Evolutionary conservation across 92 coral and sea anemone species (phyloP).

Genomic region (Phenganax stokvisi): DNA sequence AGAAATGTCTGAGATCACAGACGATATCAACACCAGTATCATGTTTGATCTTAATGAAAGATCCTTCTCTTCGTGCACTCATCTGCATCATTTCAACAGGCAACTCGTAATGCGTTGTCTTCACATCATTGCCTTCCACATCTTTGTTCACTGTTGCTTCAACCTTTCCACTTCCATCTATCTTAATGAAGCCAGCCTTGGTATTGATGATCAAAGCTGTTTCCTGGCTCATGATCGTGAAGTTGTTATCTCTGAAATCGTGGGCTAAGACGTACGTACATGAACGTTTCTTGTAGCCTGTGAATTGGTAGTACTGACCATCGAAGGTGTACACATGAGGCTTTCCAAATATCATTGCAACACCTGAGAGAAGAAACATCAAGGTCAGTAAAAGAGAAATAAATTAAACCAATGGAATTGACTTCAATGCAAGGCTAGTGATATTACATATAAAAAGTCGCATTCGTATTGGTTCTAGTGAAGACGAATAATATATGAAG

Average conservation of each 20-base stretch:
- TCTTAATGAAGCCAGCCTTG: constrained; percentile 75
- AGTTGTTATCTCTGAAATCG: constrained; percentile 82
- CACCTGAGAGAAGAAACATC: constrained; percentile 50
- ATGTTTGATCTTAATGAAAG: constrained; percentile 63
- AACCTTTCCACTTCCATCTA: constrained; percentile 71
- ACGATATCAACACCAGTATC: constrained; percentile 73
- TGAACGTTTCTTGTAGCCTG: constrained; percentile 73
- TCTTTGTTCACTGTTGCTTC: constrained; percentile 72
- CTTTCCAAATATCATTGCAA: constrained; percentile 92
- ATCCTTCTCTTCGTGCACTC: constrained; percentile 73
- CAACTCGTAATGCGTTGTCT: constrained; percentile 62
- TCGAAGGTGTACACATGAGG: constrained; percentile 95
- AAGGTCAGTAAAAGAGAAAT: background rate
- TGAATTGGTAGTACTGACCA: constrained; percentile 74
- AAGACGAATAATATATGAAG: too few relatives aligned
- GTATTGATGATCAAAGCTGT: constrained; percentile 72
- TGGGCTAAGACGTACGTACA: constrained; percentile 93
- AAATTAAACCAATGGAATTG: too few relatives aligned
- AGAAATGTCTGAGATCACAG: constrained; percentile 78
- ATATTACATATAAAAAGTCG: too few relatives aligned
- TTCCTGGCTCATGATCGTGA: constrained; percentile 90
- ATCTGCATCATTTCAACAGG: constrained; percentile 77
- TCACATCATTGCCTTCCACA: constrained; percentile 58
- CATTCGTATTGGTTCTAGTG: too few relatives aligned
- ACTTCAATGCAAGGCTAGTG: too few relatives aligned